Conservation (phyloP, 2,113 vertebrate genomes). For the Polypterus senegalus region DNA sequence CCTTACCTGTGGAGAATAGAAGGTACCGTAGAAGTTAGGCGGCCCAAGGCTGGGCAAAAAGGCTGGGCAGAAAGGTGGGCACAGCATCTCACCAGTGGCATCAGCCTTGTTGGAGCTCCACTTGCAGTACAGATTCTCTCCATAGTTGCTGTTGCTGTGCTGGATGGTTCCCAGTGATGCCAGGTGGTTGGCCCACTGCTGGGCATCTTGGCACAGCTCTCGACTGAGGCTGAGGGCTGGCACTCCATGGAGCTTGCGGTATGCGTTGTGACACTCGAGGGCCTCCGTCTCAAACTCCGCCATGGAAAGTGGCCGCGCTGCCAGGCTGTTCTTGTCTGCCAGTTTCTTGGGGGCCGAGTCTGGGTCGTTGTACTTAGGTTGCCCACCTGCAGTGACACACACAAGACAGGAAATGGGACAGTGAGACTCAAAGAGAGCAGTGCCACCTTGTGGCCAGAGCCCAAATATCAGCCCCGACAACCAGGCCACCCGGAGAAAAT, state of each 20-base stretch:
- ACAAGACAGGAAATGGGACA: no score
- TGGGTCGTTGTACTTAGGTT: no score
- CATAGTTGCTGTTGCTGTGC: conserved; percentile 35
- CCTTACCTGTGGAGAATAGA: conserved; percentile 24
- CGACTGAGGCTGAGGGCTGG: conserved; percentile 19
- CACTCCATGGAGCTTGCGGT: conserved; percentile 28
- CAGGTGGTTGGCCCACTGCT: conserved; percentile 43
- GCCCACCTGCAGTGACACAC: no score
- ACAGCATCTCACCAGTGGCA: conserved; percentile 2
- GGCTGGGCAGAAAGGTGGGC: background rate
- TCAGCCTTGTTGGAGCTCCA: conserved; percentile 14
- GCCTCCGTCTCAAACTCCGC: conserved; percentile 26
- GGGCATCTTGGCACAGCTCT: conserved; percentile 26
- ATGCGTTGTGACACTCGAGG: conserved; percentile 29
- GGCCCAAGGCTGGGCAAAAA: no score
- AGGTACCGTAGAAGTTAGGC: no score
- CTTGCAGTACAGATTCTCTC: conserved; percentile 45
- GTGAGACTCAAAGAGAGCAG: no score
- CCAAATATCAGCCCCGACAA: no score
- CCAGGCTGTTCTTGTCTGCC: no score
- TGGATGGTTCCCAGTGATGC: background rate
- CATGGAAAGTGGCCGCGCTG: no score
- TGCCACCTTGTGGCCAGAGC: no score
- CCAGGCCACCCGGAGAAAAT: no score
- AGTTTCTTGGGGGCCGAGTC: no score